Base-by-base conservation (phyloP, 2,888 invertebrate species). In the Ormyrus pomaceus region DNA sequence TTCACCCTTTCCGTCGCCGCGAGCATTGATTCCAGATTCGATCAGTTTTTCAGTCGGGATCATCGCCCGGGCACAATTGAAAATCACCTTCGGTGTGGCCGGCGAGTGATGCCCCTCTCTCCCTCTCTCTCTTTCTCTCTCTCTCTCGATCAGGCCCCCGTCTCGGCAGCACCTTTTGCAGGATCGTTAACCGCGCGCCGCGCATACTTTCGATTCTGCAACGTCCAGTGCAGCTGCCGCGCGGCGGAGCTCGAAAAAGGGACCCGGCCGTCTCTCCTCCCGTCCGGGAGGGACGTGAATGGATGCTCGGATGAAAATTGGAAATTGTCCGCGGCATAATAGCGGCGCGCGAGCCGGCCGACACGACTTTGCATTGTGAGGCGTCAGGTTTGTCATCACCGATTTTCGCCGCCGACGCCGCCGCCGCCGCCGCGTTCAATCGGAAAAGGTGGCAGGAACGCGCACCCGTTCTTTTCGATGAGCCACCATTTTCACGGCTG, bases 321-420 rank as follows among this genome's bases (percentile, higher is more conserved):
- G 65, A 69, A 74, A 79, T 79, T 79, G 69, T 46, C 74, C 51
- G 71, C 58, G 65, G 11, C 56, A 65, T 64, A 65, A 51, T 65
- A 34, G 45, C 11, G 6, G 55, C 61, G 61, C 48, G 56, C 62
- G 73, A 73, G 59, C 66, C 45, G 50, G 11, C 19, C 19, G 48
- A 7, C 34, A 4, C 62, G 45, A 53, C 51, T 62, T n/a, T 62
- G 51, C 59, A 69, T 74, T 69, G 66, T 69, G 10, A 34, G 34
- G 34, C 46, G 9, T 53, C 45, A 45, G 11, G 51, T 64, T 70
- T 56, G 77, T 70, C 70, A 77, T 70, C 77, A 0, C 56, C 48
- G 64, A 77, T 70, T 70, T n/a, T 34, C 51, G 48, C 46, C 68
- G 19, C 19, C 19, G 34, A 3, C 34, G 34, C 34, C 34, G 19